These are phyloP conservation scores for Antheraea yamamai DNA, from an alignment of 2,888 invertebrate genomes.

Conservation along the genomic window DNA sequence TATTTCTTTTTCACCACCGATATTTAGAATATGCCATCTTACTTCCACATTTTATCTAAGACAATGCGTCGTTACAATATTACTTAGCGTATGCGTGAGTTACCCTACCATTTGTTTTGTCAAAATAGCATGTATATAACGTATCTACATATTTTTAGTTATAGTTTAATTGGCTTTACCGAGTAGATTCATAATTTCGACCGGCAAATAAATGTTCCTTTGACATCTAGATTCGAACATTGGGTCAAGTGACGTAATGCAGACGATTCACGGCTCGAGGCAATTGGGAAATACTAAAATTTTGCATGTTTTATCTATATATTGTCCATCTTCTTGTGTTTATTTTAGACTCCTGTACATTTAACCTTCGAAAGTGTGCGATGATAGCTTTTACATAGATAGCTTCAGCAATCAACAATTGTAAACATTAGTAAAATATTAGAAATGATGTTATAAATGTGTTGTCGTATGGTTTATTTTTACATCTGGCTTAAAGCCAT, in stretches of 20 bases:
- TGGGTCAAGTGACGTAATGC: background rate
- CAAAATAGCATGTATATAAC: too few species aligned
- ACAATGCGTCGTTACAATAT: too few species aligned
- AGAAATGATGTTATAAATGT: background rate
- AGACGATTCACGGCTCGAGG: background rate
- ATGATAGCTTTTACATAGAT: background rate
- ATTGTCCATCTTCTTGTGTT: background rate
- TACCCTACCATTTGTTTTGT: too few species aligned
- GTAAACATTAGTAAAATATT: background rate
- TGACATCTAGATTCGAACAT: background rate
- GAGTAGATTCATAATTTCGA: background rate
- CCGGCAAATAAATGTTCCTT: background rate
- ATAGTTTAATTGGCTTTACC: too few species aligned
- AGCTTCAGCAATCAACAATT: background rate
- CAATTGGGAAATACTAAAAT: background rate
- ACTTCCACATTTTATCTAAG: too few species aligned
- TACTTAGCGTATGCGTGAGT: too few species aligned
- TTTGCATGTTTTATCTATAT: background rate
- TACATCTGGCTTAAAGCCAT: constrained; percentile 45
- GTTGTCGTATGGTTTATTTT: constrained; percentile 20
- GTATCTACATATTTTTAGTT: too few species aligned
- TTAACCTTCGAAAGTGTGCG: background rate
- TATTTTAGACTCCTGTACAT: background rate
- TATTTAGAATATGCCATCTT: too few species aligned
- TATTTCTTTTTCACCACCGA: too few species aligned